Base-by-base conservation (phyloP, 2,113 vertebrate genomes). In the Rynchops niger region DNA sequence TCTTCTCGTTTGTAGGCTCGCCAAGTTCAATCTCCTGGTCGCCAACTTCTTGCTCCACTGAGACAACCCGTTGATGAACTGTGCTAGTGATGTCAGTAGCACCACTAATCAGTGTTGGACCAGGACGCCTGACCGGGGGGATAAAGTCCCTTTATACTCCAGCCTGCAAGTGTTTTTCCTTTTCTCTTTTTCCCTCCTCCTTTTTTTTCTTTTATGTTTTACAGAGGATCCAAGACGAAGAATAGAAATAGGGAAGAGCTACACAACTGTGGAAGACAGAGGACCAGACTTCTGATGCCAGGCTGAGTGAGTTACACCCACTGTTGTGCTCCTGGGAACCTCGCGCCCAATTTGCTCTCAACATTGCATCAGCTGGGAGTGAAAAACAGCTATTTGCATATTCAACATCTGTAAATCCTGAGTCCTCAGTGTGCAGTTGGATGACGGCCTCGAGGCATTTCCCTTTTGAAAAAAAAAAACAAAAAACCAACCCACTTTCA, bases 11-110 rank as follows among this genome's bases (percentile, higher is more conserved):
- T 97, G 94, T 94, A 95, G 95, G 70, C 74, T 91, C 5, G 90
- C 96, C 97, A 97, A 97, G 83, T 84, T 94, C 95, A 96, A 92
- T 87, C 95, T 92, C 73, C 86, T 65, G 77, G 88, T 96, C 49
- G 93, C 93, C 96, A 96, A 74, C 91, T 96, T 93, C 92, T 96
- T 95, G 94, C 71, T 96, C 95, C 86, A 29, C 82, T 45, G 91
- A 97, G 96, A 92, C 89, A 97, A 78, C 43, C 34, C 12, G 0
- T 7, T 93, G 92, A 94, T 91, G 95, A 95, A 90, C 95, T 97
- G 92, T n/a, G 30, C 62, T 93, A 56, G 96, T 97, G 95, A 97
- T 96, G 96, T 97, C 88, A 97, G 83, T 93, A 95, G 94, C 91
- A 94, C 91, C 91, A 86, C 93, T 97, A 95, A 96, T 95, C 94